A percentile compares a stretch with the other conserved stretches of the same genome.
phyloP scores from a whole-genome alignment of 2,797 vertebrate genomes.

The Hozukius guyotensis region DNA sequence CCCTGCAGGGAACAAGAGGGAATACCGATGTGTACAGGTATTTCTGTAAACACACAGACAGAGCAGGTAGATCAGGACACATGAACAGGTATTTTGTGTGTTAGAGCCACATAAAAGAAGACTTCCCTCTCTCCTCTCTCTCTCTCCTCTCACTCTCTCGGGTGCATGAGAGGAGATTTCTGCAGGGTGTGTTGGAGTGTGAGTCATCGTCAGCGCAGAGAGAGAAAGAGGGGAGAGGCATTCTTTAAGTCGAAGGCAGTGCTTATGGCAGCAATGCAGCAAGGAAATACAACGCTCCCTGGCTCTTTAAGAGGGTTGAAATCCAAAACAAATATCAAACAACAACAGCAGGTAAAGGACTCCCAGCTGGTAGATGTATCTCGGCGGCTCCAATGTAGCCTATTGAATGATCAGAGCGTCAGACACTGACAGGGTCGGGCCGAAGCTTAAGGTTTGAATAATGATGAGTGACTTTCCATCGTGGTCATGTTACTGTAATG shows the following conservation, averaged over 20 bases:
- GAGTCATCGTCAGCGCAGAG: conserved; percentile 83
- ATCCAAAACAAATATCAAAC: conserved; percentile 39
- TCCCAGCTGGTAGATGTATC: too few relatives aligned
- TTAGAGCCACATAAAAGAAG: conserved; percentile 47
- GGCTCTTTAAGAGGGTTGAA: conserved; percentile 27
- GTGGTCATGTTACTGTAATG: conserved; percentile 52
- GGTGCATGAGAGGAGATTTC: conserved; percentile 73
- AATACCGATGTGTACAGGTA: conserved; percentile 63
- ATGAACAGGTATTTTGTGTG: conserved; percentile 53
- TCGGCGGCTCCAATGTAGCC: too few relatives aligned
- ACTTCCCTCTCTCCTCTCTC: conserved; percentile 28
- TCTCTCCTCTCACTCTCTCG: conserved; percentile 52
- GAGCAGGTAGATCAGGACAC: conserved; percentile 54
- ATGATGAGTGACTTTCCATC: conserved; percentile 50
- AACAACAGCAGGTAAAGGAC: conserved; percentile 14
- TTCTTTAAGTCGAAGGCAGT: conserved; percentile 75
- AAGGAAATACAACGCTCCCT: conserved; percentile 46
- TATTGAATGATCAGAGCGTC: not conserved
- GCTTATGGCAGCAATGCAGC: conserved; percentile 75
- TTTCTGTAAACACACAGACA: conserved; percentile 48
- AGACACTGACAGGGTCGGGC: conserved; percentile 11
- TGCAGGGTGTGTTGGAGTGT: conserved; percentile 82
- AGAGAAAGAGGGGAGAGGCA: conserved; percentile 70
- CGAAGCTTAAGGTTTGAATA: conserved; percentile 38
- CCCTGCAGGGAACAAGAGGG: conserved; percentile 29